phyloP scores from a whole-genome alignment of 1,140 invertebrate genomes.

The Papilio glaucus region DNA sequence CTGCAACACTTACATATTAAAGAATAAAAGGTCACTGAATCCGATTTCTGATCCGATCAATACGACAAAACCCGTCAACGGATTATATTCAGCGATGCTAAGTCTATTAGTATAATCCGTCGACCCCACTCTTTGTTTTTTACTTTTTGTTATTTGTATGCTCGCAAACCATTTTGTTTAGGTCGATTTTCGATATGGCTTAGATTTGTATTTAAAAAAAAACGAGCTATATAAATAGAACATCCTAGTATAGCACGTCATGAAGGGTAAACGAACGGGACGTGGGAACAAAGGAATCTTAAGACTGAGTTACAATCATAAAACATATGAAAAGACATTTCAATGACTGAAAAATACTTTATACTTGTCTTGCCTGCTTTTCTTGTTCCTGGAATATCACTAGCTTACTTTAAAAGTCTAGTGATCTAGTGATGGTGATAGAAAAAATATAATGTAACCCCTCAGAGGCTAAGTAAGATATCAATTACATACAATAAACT shows the following conservation, averaged over 20 bases:
- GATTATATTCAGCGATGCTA: constrained; percentile 16
- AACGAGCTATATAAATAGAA: not conserved
- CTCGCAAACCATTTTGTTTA: not conserved
- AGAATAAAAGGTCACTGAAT: constrained; percentile 12
- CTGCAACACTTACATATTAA: not conserved
- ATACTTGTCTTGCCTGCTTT: no score
- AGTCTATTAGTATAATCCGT: constrained; percentile 20
- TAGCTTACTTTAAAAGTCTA: no score
- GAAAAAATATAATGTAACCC: no score
- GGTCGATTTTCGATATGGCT: not conserved
- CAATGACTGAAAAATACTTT: no score
- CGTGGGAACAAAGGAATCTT: not conserved
- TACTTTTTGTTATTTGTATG: constrained; percentile 2
- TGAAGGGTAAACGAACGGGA: not conserved
- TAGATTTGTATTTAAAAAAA: not conserved
- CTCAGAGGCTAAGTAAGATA: no score
- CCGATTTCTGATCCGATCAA: constrained; percentile 16
- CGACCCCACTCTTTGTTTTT: constrained; percentile 2
- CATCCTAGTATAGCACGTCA: not conserved
- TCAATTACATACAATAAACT: no score
- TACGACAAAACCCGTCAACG: constrained; percentile 11
- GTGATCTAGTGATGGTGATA: no score
- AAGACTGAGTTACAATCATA: not conserved
- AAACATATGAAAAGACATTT: no score
- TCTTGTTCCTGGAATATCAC: no score